A percentile compares a stretch with the other conserved stretches of the same genome.
Conservation (phyloP, 2,888 invertebrate species). For the Mythimna ferrago region DNA sequence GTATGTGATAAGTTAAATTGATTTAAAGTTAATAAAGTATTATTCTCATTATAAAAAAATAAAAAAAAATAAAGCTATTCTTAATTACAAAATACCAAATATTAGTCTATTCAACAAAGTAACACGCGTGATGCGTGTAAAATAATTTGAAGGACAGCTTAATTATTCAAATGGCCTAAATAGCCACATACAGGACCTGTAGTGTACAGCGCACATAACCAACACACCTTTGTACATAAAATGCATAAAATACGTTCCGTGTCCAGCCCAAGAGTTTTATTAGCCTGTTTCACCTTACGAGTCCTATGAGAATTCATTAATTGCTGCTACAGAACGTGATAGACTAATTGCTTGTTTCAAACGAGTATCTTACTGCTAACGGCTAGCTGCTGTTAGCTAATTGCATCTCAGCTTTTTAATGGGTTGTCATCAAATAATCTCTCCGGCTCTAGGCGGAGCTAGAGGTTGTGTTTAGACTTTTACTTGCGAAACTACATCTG, state of each 20-base stretch:
- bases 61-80: too few species aligned
- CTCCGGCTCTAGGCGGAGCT: too few species aligned
- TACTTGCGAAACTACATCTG: too few species aligned
- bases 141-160: slow-evolving; percentile 31
- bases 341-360: slow-evolving; percentile 20
- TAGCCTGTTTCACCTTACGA: slow-evolving; percentile 16
- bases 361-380: too few species aligned
- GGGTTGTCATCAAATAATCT: too few species aligned
- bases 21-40: too few species aligned
- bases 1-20: too few species aligned
- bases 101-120: not conserved
- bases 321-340: slow-evolving; percentile 11
- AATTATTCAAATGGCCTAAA: slow-evolving; percentile 30
- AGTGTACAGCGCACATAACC: not conserved
- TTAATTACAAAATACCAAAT: too few species aligned
- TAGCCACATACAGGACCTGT: not conserved
- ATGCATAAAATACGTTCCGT: slow-evolving; percentile 23
- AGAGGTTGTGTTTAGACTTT: too few species aligned
- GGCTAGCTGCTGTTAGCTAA: too few species aligned
- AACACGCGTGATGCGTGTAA: slow-evolving; percentile 5
- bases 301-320: slow-evolving; percentile 19
- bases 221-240: slow-evolving; percentile 11
- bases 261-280: slow-evolving; percentile 27
- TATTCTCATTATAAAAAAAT: too few species aligned
- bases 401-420: too few species aligned